Base-by-base conservation (phyloP, 2,113 vertebrate genomes). In the Chitala chitala region DNA sequence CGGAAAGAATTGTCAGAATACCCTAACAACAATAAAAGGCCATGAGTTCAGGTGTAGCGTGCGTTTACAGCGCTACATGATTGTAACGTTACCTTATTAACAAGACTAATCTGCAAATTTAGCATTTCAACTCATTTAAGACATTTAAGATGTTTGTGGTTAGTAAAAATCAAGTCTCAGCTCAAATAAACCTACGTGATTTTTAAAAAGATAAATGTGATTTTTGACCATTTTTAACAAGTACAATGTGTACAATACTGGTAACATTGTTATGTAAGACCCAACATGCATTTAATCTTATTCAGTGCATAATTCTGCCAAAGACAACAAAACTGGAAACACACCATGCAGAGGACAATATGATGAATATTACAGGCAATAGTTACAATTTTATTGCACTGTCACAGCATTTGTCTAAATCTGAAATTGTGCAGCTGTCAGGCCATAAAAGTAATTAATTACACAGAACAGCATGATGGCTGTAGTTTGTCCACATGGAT, bases 1-100 rank as follows among this genome's bases (percentile, higher is more conserved):
- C 80, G 70, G 68, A 63, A 66, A 42, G 44, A 40, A 75, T 82
- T 83, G 64, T 81, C 78, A 82, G 82, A 83, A 86, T 74, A 72
- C 0, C 24, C 29, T 53, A 3, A 40, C 54, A 65, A 79, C 69
- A 20, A 51, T 2, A 17, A 79, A 78, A 68, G 69, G 74, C 74
- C 77, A 42, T 63, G 54, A n/a, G 56, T 24, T 3, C 40, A 24
- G 54, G 38, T 51, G 33, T 38, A 33, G 66, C n/a, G 38, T 77
- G 68, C 48, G 50, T 15, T 40, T 53, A 50, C 29, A 51, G 38
- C 48, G 4, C 15, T 56, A 2, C 29, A 51, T 74, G 33, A 26
- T n/a, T n/a, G n/a, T n/a, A n/a, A n/a, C n/a, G n/a, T n/a, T n/a
- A n/a, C n/a, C n/a, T n/a, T n/a, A n/a, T n/a, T n/a, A n/a, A n/a